Base-by-base conservation (phyloP, 2,888 invertebrate species). In the Epinotia bilunana region DNA sequence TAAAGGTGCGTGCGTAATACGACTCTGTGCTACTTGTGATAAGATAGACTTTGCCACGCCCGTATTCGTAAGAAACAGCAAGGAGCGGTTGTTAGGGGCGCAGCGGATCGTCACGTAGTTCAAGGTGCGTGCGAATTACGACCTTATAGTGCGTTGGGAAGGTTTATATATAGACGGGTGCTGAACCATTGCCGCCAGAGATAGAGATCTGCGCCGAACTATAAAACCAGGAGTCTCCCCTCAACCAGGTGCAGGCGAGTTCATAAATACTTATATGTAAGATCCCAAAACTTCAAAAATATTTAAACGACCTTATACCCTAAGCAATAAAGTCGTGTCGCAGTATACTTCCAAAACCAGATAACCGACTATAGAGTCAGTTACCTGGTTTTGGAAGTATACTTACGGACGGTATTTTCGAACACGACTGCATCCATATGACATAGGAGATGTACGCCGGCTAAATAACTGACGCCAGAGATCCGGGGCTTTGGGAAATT, bases 1-100 rank as follows among this genome's bases (percentile, higher is more conserved):
- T 99, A 0, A 99, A 99, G 95, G 96, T 97, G 74, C 28, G 9
- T 20, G 7, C 18, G 6, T 23, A 23, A 20, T 6, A 16, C 16
- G 28, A 28, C 53, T 49, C 16, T 53, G 7, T 53, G 53, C n/a
- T 6, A n/a, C 53, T 33, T 23, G 16, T 46, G 16, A 23, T 64
- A 64, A 64, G 16, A 46, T 62, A 39, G 9, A 39, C 39, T 39
- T 39, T 39, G 39, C 39, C 39, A 39, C 39, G 39, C 39, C 39
- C 39, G 39, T 0, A 39, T 9, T 39, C 9, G 39, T 39, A 39
- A 33, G 0, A 1, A 33, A 39, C 39, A 39, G 7, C 39, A 39
- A 39, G 1, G 39, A 39, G 39, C 39, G 7, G 39, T 9, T 39
- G 39, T 9, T 9, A 39, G 39, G 7, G 39, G 39, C 9, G 39